These are phyloP conservation scores for Myotis daubentonii DNA, from an alignment of 2,797 vertebrate genomes.

Conservation along the genomic window DNA sequence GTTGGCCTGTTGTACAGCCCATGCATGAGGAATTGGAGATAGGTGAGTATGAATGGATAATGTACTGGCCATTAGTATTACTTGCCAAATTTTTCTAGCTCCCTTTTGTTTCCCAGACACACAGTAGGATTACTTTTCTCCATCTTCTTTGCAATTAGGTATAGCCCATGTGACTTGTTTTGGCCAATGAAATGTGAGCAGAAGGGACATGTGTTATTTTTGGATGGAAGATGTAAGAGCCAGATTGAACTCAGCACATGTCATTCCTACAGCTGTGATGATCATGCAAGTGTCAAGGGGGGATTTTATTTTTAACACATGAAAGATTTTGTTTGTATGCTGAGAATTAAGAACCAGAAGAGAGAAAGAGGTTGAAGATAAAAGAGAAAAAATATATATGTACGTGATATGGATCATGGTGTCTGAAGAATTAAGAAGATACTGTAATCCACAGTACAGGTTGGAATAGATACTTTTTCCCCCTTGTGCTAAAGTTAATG, in stretches of 20 bases:
- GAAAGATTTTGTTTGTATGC: background rate
- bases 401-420: background rate
- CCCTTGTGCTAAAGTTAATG: background rate
- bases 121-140: background rate
- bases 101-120: background rate
- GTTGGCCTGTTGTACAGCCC: background rate
- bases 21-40: background rate
- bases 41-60: background rate
- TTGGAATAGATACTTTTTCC: background rate
- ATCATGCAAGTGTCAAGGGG: background rate
- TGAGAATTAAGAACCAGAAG: constrained; percentile 19
- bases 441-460: background rate
- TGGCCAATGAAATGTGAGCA: background rate
- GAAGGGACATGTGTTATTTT: background rate
- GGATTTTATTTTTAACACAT: constrained; percentile 10
- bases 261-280: background rate
- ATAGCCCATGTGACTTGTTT: background rate
- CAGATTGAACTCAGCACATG: background rate
- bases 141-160: background rate
- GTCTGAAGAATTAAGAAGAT: constrained; percentile 19
- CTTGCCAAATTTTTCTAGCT: background rate
- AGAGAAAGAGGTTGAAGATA: background rate
- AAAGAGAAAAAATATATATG: background rate
- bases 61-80: no score
- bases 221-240: background rate